Base-by-base conservation (phyloP, 1,140 invertebrate species). In the Callitettix versicolor region DNA sequence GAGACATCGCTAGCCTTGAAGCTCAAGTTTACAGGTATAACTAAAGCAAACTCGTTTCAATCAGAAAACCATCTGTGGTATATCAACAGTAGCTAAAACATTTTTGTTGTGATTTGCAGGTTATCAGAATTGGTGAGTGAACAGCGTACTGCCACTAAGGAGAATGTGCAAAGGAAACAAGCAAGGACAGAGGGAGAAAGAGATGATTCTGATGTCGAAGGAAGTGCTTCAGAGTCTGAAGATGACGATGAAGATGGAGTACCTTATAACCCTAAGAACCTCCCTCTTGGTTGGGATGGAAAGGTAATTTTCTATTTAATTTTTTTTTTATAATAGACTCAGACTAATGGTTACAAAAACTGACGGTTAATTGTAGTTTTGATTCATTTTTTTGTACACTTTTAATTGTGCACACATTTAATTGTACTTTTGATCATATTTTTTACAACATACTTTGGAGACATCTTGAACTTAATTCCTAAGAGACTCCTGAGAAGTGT, bases 241-340 rank as follows among this genome's bases (percentile, higher is more conserved):
- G 91, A 91, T 57, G 88, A 91, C 57, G 82, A 90, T 62, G 92
- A 95, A 60, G 88, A 93, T 68, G 90, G 91, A 62, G 89, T 98
- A 40, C 94, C 95, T 0, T 99, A 99, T 69, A 99, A 99, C 76
- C 97, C 97, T 0, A 99, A 99, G 74, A 99, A 99, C 75, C 71
- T 99, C 30, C 97, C 97, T 1, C 77, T 99, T 0, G 97, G 96
- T 5, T 99, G 96, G 96, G 97, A 99, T 75, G 97, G 96, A 44
- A 99, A 99, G 75, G 84, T 86, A 61, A 47, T 58, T 17, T 47
- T 30, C 9, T 30, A 30, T 30, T n/a, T n/a, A n/a, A n/a, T n/a
- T n/a, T n/a, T n/a, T n/a, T n/a, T n/a, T n/a, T n/a, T n/a, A n/a
- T n/a, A n/a, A n/a, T n/a, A n/a, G n/a, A n/a, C n/a, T n/a, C n/a